Evolutionary conservation across 2,888 invertebrate genomes (phyloP), one percentile per base, ranked within the genome.

Genomic region (Mythimna albipuncta): DNA sequence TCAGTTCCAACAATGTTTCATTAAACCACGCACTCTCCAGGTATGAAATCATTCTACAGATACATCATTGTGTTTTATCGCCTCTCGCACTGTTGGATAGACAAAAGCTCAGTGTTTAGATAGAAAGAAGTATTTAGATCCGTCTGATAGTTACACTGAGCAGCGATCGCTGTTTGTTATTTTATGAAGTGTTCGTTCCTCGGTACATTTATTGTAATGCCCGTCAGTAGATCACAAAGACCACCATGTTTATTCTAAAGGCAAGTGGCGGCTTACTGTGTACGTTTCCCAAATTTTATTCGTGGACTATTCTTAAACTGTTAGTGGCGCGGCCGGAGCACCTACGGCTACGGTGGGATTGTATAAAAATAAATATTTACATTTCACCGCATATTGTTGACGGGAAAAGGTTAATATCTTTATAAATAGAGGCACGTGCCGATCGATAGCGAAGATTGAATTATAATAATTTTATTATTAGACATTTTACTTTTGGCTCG

Each of bases 201-300:
- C 86, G 86, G 90, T 89, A 93, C 94, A 94, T 94, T 94, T 94
- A 94, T 95, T 94, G 94, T 94, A 92, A 92, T 92, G 85, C 88
- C 88, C 82, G 89, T 88, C 89, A 88, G 91, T 92, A 91, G 90
- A 90, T 91, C 91, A 94, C 93, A 93, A 93, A 93, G 93, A 89
- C 87, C 88, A 87, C 80, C 63, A 52, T 94, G 92, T 93, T 92
- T 93, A 93, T 87, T 76, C 72, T 89, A 87, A 86, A 89, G 85
- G 89, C 91, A 88, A 91, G 92, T 90, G 89, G 87, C 86, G 82
- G 84, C 86, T 71, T 76, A 77, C 81, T 75, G 84, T 86, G 85
- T 87, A 87, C 84, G 84, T 86, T 85, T 83, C 79, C 83, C 72
- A 78, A 86, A 84, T 86, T 86, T 84, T 80, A 87, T 86, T 87